Percentiles rank a stretch among this genome's conserved stretches.
Conservation (phyloP, 2,113 vertebrate genomes). For the Sitta europaea region DNA sequence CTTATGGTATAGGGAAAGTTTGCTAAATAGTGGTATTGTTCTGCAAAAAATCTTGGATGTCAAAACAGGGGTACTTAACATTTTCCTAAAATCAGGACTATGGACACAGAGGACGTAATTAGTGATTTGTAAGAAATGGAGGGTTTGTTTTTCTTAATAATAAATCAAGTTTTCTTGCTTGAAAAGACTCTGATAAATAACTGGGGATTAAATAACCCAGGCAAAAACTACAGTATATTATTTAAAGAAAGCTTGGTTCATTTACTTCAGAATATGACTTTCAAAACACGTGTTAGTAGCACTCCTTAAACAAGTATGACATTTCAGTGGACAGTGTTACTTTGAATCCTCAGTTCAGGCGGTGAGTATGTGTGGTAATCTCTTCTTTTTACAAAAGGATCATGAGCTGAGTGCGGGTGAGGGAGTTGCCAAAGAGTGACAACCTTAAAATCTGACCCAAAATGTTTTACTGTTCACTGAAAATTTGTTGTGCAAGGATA, state of each 20-base stretch:
- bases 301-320: neutral
- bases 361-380: neutral
- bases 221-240: neutral
- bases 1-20: neutral
- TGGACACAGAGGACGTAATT: neutral
- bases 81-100: neutral
- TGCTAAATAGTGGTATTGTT: neutral
- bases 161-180: neutral
- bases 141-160: accelerated
- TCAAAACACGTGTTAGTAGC: neutral
- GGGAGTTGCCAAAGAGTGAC: neutral
- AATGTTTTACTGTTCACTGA: neutral
- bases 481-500: neutral
- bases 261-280: neutral
- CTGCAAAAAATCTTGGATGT: neutral
- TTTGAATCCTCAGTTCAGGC: neutral
- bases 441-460: neutral
- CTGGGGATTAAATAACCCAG: neutral
- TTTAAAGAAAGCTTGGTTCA: neutral
- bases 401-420: neutral
- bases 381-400: neutral
- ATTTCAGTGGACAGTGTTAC: neutral
- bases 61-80: neutral
- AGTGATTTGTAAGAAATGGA: neutral
- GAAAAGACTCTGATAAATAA: neutral